Conservation (phyloP, 1,140 invertebrate genomes). For the Plodia interpunctella region DNA sequence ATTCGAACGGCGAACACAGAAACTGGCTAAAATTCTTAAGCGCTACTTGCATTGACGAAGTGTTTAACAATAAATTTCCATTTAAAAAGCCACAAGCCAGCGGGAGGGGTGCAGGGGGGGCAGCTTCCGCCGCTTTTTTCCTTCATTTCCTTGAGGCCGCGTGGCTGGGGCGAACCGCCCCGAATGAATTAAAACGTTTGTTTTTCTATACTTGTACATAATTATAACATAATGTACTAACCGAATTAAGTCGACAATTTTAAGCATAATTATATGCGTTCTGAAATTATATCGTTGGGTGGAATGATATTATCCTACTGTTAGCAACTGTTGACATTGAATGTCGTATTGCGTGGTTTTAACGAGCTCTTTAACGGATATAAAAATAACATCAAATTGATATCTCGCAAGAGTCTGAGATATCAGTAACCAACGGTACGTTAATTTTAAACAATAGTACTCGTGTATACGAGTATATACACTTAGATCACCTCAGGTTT, state of each 20-base stretch:
- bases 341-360: conserved; percentile 6
- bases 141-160: conserved; percentile 69
- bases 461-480: too few species aligned
- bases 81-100: conserved; percentile 72
- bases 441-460: too few species aligned
- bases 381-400: background rate
- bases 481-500: too few species aligned
- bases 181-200: conserved; percentile 62
- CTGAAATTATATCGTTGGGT: too few species aligned
- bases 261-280: background rate
- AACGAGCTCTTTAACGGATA: background rate
- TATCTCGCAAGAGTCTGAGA: background rate
- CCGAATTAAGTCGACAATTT: conserved; percentile 11
- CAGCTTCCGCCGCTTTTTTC: conserved; percentile 70
- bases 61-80: conserved; percentile 76
- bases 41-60: conserved; percentile 60
- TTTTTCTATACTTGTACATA: conserved; percentile 17
- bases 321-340: background rate
- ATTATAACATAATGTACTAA: conserved; percentile 10
- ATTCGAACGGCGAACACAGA: conserved; percentile 9
- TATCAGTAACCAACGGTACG: too few species aligned
- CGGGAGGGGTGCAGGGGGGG: conserved; percentile 26
- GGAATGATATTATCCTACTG: background rate
- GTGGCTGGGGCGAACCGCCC: conserved; percentile 51
- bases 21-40: conserved; percentile 57